Evolutionary conservation across 2,888 invertebrate species (phyloP), one percentile per base, ranked within the genome.

Genomic region (Volucella zonaria): DNA sequence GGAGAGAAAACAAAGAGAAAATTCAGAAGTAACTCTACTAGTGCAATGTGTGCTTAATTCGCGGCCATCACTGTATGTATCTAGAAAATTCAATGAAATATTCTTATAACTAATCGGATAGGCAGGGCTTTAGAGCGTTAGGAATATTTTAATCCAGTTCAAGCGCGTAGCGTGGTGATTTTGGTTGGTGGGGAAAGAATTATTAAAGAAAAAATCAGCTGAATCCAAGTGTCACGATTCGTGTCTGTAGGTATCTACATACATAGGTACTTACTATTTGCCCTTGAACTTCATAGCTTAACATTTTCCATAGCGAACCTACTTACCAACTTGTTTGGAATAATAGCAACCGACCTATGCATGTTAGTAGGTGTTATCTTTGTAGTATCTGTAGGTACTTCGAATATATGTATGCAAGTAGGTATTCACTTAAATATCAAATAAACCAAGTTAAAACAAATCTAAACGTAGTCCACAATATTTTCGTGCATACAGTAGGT

Each of bases 271-370:
- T 31, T 31, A 23, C 18, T 87, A 87, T 88, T 76, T 88, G 87
- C 76, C 87, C 87, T 88, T 88, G 87, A 88, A 88, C 87, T 88
- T 88, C 85, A 85, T 62, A 70, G 71, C 77, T 87, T 86, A 87
- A 87, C 81, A 87, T 79, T 83, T 77, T 61, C 62, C 67, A 76
- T 74, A n/a, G 47, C 62, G 64, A 31, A 23, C 40, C 47, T 71
- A 23, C 40, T 42, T 71, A 59, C 38, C 51, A 56, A 58, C 38
- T 47, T 47, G 67, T 52, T 73, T 59, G 15, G 45, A 74, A 61
- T 62, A 73, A 61, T 61, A 56, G 51, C 14, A 42, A 23, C 67
- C 67, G 67, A 4, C 31, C 14, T 45, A 62, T 31, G 31, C 31
- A 31, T 6, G 31, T 31, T 31, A 31, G 31, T 31, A 31, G 31